Conservation (phyloP, 2,888 invertebrate species). For the Apantesis nais region DNA sequence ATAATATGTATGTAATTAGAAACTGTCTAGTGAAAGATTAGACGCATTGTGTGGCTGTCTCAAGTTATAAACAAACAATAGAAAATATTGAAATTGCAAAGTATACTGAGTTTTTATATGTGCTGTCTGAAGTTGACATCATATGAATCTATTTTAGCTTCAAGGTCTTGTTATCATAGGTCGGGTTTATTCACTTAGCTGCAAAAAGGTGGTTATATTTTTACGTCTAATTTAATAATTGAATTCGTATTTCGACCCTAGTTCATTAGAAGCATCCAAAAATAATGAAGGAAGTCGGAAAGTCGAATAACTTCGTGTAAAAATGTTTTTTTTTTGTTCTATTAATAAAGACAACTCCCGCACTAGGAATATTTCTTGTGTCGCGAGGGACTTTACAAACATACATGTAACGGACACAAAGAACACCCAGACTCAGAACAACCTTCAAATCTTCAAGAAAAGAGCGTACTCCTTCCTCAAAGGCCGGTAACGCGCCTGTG, state of each 20-base stretch:
- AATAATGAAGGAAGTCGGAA: neutral
- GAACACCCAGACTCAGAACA: too few relatives aligned
- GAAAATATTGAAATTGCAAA: neutral
- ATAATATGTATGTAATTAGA: too few relatives aligned
- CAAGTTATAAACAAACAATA: neutral
- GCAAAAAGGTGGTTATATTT: conserved; percentile 11
- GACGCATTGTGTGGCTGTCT: neutral
- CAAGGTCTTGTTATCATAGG: conserved; percentile 43
- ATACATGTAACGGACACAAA: too few relatives aligned
- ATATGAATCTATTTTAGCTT: conserved; percentile 29
- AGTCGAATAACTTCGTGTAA: too few relatives aligned
- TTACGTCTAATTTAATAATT: neutral
- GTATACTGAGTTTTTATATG: neutral
- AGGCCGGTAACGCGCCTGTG: too few relatives aligned
- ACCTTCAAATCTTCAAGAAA: too few relatives aligned
- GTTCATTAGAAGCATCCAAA: neutral
- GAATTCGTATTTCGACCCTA: neutral
- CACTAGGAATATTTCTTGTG: too few relatives aligned
- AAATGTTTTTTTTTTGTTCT: too few relatives aligned
- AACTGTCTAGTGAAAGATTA: too few relatives aligned
- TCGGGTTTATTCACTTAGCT: conserved; percentile 30
- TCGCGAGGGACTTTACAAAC: too few relatives aligned
- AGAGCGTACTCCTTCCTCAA: too few relatives aligned
- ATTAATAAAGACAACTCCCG: too few relatives aligned
- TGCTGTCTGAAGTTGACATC: conserved; percentile 22